A percentile compares a stretch with the other conserved stretches of the same genome.
Conservation (phyloP, 1,140 invertebrate genomes). For the Bombus waltoni region DNA sequence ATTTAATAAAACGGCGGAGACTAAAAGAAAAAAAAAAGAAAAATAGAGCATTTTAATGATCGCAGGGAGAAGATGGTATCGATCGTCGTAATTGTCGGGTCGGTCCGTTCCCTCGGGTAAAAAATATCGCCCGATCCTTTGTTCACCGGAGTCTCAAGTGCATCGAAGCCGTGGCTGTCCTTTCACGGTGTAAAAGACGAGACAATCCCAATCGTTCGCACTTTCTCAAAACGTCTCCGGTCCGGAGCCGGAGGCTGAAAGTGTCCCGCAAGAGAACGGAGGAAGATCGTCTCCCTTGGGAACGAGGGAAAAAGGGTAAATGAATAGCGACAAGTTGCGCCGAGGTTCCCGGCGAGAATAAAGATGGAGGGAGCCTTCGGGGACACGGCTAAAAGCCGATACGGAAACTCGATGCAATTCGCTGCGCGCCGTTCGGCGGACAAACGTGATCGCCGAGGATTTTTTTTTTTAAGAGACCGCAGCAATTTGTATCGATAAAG, state of each 20-base stretch:
- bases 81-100: slow-evolving; percentile 36
- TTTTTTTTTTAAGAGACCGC: background rate
- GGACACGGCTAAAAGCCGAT: slow-evolving; percentile 36
- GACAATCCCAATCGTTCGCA: slow-evolving; percentile 47
- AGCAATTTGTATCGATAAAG: background rate
- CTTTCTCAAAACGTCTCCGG: slow-evolving; percentile 51
- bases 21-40: background rate
- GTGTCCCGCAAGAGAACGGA: slow-evolving; percentile 34
- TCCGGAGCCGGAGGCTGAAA: slow-evolving; percentile 19
- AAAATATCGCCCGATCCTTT: slow-evolving; percentile 25
- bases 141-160: background rate
- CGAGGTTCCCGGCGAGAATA: slow-evolving; percentile 40
- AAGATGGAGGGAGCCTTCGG: slow-evolving; percentile 20
- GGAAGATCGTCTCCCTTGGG: slow-evolving; percentile 22
- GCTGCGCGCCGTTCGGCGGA: background rate
- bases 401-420: slow-evolving; percentile 4
- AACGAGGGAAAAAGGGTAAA: slow-evolving; percentile 40
- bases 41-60: slow-evolving; percentile 17
- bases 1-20: too few species aligned
- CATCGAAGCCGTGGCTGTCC: slow-evolving; percentile 15
- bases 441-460: background rate
- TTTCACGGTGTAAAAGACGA: slow-evolving; percentile 29
- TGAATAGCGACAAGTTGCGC: slow-evolving; percentile 56
- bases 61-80: background rate
- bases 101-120: background rate